These are phyloP conservation scores for Anser brachyrhynchus DNA, from an alignment of 2,113 vertebrate species.

Conservation along the genomic window DNA sequence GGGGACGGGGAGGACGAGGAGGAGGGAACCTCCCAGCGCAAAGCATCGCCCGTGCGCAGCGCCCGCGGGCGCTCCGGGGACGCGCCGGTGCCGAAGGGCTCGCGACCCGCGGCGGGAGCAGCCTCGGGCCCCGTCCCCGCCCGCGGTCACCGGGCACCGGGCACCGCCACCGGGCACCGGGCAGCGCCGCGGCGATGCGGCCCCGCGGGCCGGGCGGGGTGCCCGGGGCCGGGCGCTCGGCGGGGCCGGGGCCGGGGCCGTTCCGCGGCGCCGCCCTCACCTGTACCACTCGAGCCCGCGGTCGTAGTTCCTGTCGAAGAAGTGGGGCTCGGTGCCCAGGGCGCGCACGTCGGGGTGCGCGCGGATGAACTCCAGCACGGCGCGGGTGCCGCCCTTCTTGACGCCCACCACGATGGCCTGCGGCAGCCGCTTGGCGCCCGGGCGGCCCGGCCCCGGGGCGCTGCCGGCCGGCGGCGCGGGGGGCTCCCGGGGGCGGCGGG, in stretches of 20 bases:
- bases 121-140: background rate
- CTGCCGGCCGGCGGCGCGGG: constrained; percentile 51
- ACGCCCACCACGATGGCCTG: constrained; percentile 93
- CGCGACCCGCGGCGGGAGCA: background rate
- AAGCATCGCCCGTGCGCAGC: too few species aligned
- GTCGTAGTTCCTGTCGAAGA: constrained; percentile 96
- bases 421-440: constrained; percentile 87
- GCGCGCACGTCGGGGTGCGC: constrained; percentile 96
- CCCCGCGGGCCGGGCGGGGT: background rate
- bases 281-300: constrained; percentile 95
- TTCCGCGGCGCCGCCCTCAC: constrained; percentile 70
- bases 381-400: constrained; percentile 95
- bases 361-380: constrained; percentile 95
- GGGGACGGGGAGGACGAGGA: too few species aligned
- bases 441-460: constrained; percentile 49
- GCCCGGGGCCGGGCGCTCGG: background rate
- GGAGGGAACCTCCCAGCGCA: background rate
- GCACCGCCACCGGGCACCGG: too few species aligned
- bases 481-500: constrained; percentile 76
- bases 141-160: too few species aligned
- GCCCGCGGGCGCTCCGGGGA: background rate
- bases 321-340: constrained; percentile 93
- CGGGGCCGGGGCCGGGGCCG: background rate
- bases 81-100: background rate
- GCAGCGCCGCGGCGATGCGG: too few species aligned